phyloP scores from a whole-genome alignment of 2,113 vertebrate species.

The Myocastor coypus region DNA sequence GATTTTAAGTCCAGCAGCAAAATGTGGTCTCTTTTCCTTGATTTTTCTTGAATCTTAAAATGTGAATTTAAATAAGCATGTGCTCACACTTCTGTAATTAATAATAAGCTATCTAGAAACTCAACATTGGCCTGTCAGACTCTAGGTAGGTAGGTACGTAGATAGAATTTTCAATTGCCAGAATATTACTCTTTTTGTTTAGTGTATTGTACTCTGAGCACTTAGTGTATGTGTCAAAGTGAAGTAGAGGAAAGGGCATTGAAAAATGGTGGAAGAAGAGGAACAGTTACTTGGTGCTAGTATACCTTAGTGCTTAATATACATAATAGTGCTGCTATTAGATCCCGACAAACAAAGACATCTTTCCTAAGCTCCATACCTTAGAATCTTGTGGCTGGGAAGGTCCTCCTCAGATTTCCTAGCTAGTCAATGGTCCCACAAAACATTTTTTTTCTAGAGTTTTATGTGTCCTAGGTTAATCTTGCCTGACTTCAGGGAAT shows the following conservation, averaged over 20 bases:
- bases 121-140: not conserved
- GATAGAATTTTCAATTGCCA: not conserved
- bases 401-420: not conserved
- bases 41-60: not conserved
- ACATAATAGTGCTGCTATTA: not conserved
- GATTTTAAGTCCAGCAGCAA: not conserved
- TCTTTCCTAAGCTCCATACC: not conserved
- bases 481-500: not conserved
- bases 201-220: not conserved
- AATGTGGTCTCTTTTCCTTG: not conserved
- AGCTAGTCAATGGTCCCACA: not conserved
- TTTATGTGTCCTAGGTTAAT: not conserved
- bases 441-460: not conserved
- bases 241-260: not conserved
- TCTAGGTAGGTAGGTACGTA: not conserved
- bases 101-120: conserved; percentile 21
- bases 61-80: not conserved
- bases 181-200: not conserved
- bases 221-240: not conserved
- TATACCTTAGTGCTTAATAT: too few relatives aligned
- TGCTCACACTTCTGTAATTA: not conserved
- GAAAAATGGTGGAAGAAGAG: not conserved
- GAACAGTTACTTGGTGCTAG: not conserved
- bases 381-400: not conserved
- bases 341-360: not conserved